Evolutionary conservation across 1,140 invertebrate genomes (phyloP), one percentile per base, ranked within the genome.

Genomic region (Solenopsis invicta): DNA sequence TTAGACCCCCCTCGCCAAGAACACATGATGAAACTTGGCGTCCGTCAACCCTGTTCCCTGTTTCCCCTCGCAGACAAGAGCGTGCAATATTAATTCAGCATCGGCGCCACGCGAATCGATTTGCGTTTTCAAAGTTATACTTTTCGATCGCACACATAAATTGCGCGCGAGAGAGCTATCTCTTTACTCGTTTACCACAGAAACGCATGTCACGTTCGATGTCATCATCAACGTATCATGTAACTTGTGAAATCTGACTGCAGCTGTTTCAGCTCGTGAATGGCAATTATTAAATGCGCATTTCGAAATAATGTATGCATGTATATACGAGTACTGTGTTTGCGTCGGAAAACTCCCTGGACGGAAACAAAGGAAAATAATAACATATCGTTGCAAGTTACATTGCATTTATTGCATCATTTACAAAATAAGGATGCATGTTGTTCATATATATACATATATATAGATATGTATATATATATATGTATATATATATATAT

Each of bases 51-150:
- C 59, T 59, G 12, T n/a, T n/a, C n/a, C n/a, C 41, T 18, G 59
- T 67, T 72, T 29, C 52, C 21, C n/a, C 37, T 37, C 59, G 71
- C 8, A 24, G 50, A 37, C 62, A 45, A 50, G 8, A 21, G n/a
- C 61, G 67, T 91, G 24, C 62, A 91, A 90, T 91, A 91, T 90
- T 90, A 90, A 90, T 90, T 24, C 69, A 61, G 71, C 64, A 82
- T 81, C 48, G 86, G 74, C 81, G 89, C 86, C 88, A 54, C 21
- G 50, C 76, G 56, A 82, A 90, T 90, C 89, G 89, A 91, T 77
- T 59, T 66, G 41, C 52, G 52, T 87, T 88, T 69, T 78, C 76
- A 12, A 71, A 62, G 13, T 21, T 74, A n/a, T 21, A 18, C n/a
- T 61, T 37, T 86, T 86, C 18, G 21, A 59, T 56, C 50, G 13